Evolutionary conservation across 2,888 invertebrate genomes (phyloP), one percentile per base, ranked within the genome.

Genomic region (Thereva nobilitata): DNA sequence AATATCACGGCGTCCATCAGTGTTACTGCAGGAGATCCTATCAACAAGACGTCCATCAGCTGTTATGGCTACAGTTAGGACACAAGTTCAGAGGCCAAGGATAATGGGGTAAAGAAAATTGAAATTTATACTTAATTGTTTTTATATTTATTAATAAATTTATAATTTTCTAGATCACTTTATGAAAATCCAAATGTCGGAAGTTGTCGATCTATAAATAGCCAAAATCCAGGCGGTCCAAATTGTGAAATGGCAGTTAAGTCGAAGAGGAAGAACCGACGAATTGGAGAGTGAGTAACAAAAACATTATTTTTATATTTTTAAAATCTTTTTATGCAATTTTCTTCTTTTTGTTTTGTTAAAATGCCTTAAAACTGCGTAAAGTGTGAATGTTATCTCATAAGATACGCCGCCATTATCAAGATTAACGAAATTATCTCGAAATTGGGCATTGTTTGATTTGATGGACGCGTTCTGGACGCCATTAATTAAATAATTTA

Each of bases 21-120:
- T 79, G 42, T 71, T 81, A 8, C 70, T 81, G 34, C 81, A 81
- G 68, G 81, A 81, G 68, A 79, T 81, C 50, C 70, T 81, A 61
- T 70, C 72, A 42, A 77, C 78, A 4, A 72, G 88, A 74, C 83
- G 88, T 50, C 86, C 87, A 0, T 87, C 87, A 5, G 83, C 85
- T 1, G 85, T 87, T 54, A 84, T 87, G 70, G 86, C 87, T n/a
- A 86, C 86, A 9, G 72, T 71, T 41, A 67, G 71, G 40, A 67
- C 68, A 37, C 70, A 67, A 63, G 49, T 67, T 71, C 71, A 76
- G 67, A 69, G 75, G 59, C 73, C 73, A 49, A 74, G 69, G 70
- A 75, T 74, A 68, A 70, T 75, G 69, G 78, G 78, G 80, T 80
- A 75, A 72, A n/a, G 56, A 53, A 35, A n/a, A n/a, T n/a, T 50